phyloP scores from a whole-genome alignment of 2,113 vertebrate species.

The Machaerirhynchus nigripectus region DNA sequence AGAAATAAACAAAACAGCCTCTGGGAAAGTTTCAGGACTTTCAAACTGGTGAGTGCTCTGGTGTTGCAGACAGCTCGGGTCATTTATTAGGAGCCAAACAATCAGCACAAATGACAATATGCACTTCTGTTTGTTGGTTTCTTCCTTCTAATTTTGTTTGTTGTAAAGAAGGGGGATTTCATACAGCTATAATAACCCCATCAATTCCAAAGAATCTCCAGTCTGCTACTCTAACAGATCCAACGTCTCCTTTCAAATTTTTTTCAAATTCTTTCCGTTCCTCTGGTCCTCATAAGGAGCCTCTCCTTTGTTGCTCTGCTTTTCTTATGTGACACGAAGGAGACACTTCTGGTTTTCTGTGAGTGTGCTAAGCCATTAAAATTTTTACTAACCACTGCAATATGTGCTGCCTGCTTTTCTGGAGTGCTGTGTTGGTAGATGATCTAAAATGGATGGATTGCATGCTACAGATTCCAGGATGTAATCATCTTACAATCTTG shows the following conservation, averaged over 20 bases:
- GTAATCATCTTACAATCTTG: background rate
- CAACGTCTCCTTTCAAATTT: background rate
- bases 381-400: background rate
- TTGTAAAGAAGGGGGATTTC: background rate
- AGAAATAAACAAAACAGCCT: slow-evolving; percentile 21
- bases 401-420: background rate
- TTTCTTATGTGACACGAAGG: accelerated
- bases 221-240: background rate
- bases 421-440: background rate
- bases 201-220: background rate
- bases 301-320: background rate
- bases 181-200: background rate
- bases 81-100: background rate
- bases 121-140: background rate
- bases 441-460: background rate
- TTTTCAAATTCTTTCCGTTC: background rate
- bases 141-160: background rate
- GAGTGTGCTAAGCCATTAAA: background rate
- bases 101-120: background rate
- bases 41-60: background rate
- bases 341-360: background rate
- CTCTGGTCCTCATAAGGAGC: background rate
- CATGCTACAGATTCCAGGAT: background rate
- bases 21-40: background rate
- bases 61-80: background rate